Evolutionary conservation across 2,888 invertebrate species (phyloP), one percentile per base, ranked within the genome.

Genomic region (Parnassius apollo): DNA sequence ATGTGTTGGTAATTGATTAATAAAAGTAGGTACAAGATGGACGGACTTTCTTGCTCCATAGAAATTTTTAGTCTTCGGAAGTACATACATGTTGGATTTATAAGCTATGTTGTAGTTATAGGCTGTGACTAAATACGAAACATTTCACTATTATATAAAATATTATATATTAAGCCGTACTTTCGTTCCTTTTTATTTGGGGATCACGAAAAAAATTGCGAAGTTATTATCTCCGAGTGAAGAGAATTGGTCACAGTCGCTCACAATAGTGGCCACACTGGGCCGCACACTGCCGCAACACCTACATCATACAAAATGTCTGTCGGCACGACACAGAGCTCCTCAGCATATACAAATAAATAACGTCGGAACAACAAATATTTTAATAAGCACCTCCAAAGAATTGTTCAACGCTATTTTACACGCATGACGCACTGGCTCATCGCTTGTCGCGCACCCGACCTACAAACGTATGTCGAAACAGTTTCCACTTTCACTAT

Each of bases 291-390:
- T 68, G 75, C 74, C 73, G 69, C 75, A 66, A 79, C 83, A 84
- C 85, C 86, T 80, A 82, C 85, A 82, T 80, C 81, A 80, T 71
- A 76, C 69, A 68, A 69, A 75, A 73, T 73, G 75, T 73, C 75
- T 72, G 87, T 78, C 87, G 88, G 88, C 83, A 70, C 64, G 68
- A 66, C 80, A 85, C 88, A 90, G 89, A 90, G 88, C 79, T 77
- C 78, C 78, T 76, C 77, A 71, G 75, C 84, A 78, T 85, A 85
- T 87, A 90, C 90, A 89, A 90, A 91, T 90, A 90, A 91, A 91
- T 90, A 89, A 88, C 81, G 76, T 79, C 82, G 77, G 84, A 88
- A 91, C 89, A 89, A 90, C 91, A 91, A 91, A 91, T 91, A 91
- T 91, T 91, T 90, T 91, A 91, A 89, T 91, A 91, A 90, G 85